Base-by-base conservation (phyloP, 1,140 invertebrate species). In the Musca vetustissima region DNA sequence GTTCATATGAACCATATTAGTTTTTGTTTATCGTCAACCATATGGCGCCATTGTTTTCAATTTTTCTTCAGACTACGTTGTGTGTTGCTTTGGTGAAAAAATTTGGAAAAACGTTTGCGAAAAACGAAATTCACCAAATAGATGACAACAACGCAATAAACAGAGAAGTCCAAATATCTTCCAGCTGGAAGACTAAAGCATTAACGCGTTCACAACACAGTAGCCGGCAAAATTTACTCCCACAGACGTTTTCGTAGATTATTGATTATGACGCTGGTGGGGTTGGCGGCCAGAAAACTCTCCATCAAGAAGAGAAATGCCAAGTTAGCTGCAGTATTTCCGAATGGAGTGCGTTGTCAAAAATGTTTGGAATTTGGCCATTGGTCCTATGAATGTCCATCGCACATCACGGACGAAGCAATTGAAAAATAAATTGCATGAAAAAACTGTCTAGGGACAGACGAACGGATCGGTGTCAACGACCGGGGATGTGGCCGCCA, bases 341-440 rank as follows among this genome's bases (percentile, higher is more conserved):
- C 89, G 9, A 87, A 90, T 80, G 89, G 87, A 52, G 87, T 93
- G 69, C 86, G 91, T 52, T 97, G 95, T 79, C 94, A 97, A 78
- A 97, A 96, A 84, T 97, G 95, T 81, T 83, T 96, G 49, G 91
- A 96, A 81, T 89, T 89, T 75, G 94, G 94, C 0, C 95, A 97
- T 78, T 97, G 93, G 93, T 95, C 92, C 66, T 97, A 93, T 73
- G 92, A 96, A 92, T 82, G 84, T 96, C 13, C 89, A 94, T 67
- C 87, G 94, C 71, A 87, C 88, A 43, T 95, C 94, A 2, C 87
- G 94, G 57, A 94, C 94, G 1, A 87, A 90, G 73, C 86, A 91
- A 61, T 82, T 97, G 67, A 93, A 91, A 72, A 95, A 94, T 81
- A 87, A 86, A 74, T 76, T 89, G 75, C 91, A 89, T 64, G 75